phyloP scores from a whole-genome alignment of 2,797 vertebrate genomes.

The Hypotaenidia okinawae region DNA sequence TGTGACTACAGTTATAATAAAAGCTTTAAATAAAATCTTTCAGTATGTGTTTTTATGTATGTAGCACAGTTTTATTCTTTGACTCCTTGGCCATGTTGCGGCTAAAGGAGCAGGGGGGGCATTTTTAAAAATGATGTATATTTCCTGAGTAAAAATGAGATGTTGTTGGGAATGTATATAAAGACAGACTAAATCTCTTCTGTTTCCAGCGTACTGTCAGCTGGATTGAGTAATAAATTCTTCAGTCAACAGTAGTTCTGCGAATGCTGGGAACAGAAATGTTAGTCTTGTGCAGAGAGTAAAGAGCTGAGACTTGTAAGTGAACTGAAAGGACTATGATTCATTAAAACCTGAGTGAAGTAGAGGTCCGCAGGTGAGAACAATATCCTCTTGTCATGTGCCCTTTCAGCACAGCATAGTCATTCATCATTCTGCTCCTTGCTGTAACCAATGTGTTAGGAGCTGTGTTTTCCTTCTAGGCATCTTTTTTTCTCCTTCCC shows the following conservation, averaged over 20 bases:
- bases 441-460: conserved; percentile 37
- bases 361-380: conserved; percentile 32
- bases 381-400: conserved; percentile 49
- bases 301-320: conserved; percentile 48
- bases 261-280: conserved; percentile 43
- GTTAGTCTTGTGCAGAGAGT: conserved; percentile 24
- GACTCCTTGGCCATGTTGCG: neutral
- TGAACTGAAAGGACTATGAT: conserved; percentile 24
- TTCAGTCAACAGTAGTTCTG: conserved; percentile 53
- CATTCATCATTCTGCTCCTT: conserved; percentile 47
- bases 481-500: neutral
- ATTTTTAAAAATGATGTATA: conserved; percentile 23
- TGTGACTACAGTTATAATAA: neutral
- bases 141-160: conserved; percentile 57
- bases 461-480: conserved; percentile 52
- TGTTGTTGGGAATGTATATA: conserved; percentile 8
- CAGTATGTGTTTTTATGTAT: neutral
- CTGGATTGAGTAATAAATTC: conserved; percentile 61
- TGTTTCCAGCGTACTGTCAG: conserved; percentile 51
- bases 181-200: conserved; percentile 59
- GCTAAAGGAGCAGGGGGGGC: neutral
- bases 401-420: conserved; percentile 13
- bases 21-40: conserved; percentile 43
- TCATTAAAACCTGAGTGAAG: conserved; percentile 16
- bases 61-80: conserved; percentile 16